Base-by-base conservation (phyloP, 2,797 vertebrate genomes). In the Leucoraja ocellata region DNA sequence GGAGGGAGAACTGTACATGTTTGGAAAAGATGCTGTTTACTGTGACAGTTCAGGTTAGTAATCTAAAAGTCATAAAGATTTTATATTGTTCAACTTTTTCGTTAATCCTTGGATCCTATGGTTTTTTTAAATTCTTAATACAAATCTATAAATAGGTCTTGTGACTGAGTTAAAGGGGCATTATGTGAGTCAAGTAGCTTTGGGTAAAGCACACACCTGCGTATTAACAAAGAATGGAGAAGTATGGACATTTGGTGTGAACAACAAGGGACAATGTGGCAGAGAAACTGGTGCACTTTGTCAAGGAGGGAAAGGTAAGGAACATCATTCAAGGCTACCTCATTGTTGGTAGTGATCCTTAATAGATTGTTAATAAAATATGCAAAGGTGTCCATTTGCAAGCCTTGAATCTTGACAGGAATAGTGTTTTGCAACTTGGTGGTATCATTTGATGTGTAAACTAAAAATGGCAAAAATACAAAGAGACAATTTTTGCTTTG, bases 1-100 rank as follows among this genome's bases (percentile, higher is more conserved):
- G 96, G 99, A 99, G 80, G 99, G 99, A 94, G 99, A 99, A 94
- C 97, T 99, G 39, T 99, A 98, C 96, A 99, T 99, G 99, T 99
- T 99, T 96, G 99, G 99, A 94, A 99, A 99, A 96, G 99, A 99
- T 95, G 99, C 99, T 76, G 98, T 99, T 96, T 99, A 99, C 95
- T 99, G 98, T 94, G 99, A 99, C 95, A 98, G 97, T 95, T 98
- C 98, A 96, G 98, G 99, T 99, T 97, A 98, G 98, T 97, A 84
- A 78, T 76, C 8, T 81, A 10, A 58, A 32, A 18, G 14, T 21
- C 46, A 32, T 23, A 77, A 79, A n/a, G 28, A 36, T 76, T 74
- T 73, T 68, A 13, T 32, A 10, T 46, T 6, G 6, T 11, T 76
- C 16, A 21, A 39, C 9, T 18, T 28, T 46, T 90, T 36, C 32